Evolutionary conservation across 2,888 invertebrate species (phyloP), one percentile per base, ranked within the genome.

Genomic region (Pycnomerus fuliginosus): DNA sequence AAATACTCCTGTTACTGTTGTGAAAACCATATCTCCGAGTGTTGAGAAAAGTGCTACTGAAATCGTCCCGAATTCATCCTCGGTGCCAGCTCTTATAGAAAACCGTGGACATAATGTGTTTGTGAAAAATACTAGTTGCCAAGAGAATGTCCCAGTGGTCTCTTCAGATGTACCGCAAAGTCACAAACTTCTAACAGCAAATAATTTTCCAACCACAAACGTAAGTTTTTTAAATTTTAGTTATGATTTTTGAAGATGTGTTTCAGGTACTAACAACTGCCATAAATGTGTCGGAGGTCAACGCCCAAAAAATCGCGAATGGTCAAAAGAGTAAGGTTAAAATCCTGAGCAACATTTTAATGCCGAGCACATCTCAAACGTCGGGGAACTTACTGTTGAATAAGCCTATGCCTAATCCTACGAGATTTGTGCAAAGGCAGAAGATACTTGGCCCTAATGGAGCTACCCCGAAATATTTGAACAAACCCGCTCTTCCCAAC

Each of bases 271-370:
- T 61, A 14, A 47, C 52, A 16, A 16, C 42, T 12, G 24, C 47
- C n/a, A 34, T 47, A 8, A 55, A 39, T 25, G 29, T 53, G 16
- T 44, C 47, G 22, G 51, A 46, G 11, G 52, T 50, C 5, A 61
- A 62, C 7, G 39, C 48, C 5, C 44, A 54, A 33, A 65, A 65
- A 55, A 62, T 69, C 2, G 60, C 61, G 3, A 71, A 71, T 45
- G 71, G 71, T 4, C 72, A 72, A 53, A 60, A 68, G 44, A 68
- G 56, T 47, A 72, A 72, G 60, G 54, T 73, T n/a, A 73, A 73
- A 55, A 67, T 73, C 33, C 44, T 73, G 14, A 65, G 70, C 38
- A 72, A 72, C 48, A 63, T 71, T 16, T 53, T 70, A 3, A 58
- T 69, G 50, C 58, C 64, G 4, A 60, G 64, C 34, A 45, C 56